phyloP scores from a whole-genome alignment of 1,140 invertebrate genomes.

The Ceratoteleas bidentatus region DNA sequence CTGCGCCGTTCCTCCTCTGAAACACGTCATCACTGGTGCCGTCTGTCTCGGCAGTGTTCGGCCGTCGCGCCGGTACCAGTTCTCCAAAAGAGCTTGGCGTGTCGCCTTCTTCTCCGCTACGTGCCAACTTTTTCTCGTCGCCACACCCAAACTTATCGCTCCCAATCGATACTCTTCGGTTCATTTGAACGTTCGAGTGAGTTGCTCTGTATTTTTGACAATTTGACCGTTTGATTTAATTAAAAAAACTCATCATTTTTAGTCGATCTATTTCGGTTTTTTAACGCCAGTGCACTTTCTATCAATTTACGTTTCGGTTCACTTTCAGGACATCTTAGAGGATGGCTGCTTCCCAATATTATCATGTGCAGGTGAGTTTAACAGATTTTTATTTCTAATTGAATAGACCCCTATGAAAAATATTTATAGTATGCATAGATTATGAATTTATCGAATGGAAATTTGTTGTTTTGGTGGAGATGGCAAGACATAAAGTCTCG shows the following conservation, averaged over 20 bases:
- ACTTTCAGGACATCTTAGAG: not conserved
- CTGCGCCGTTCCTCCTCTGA: constrained; percentile 18
- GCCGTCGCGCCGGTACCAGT: constrained; percentile 47
- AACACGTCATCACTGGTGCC: constrained; percentile 43
- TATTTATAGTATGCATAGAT: no score
- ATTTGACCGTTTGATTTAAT: not conserved
- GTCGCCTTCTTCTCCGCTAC: constrained; percentile 28
- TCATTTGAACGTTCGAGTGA: constrained; percentile 3
- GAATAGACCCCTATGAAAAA: no score
- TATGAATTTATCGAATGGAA: no score
- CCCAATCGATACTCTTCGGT: constrained; percentile 24
- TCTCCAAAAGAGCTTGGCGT: constrained; percentile 48
- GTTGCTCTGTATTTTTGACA: constrained; percentile 1
- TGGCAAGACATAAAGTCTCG: no score
- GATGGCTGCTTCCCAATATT: constrained; percentile 17
- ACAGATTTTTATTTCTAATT: not conserved
- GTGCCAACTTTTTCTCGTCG: constrained; percentile 38
- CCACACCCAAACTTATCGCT: constrained; percentile 32
- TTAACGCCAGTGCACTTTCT: not conserved
- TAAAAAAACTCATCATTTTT: not conserved
- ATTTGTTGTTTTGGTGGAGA: no score
- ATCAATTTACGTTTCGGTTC: not conserved
- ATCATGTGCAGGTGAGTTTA: constrained; percentile 20
- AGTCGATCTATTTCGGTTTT: not conserved
- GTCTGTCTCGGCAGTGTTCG: constrained; percentile 23